Percentiles rank a stretch among this genome's conserved stretches.
Conservation (phyloP, 2,888 invertebrate species). For the Drosophila stalkeri region DNA sequence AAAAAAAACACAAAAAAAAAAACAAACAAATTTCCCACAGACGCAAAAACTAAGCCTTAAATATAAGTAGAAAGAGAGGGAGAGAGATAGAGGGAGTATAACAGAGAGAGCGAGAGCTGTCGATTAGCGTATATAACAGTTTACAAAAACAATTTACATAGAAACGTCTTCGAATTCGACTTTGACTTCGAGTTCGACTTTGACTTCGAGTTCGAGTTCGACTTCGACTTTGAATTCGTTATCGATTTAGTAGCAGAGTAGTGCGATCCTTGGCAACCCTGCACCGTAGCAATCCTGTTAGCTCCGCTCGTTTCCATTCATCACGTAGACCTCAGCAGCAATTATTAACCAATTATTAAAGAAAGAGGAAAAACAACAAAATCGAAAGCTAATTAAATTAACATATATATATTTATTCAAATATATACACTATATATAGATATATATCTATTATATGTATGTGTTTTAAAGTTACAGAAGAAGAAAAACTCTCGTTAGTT, state of each 20-base stretch:
- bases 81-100: slow-evolving; percentile 4
- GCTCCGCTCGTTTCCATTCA: slow-evolving; percentile 35
- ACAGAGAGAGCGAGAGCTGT: slow-evolving; percentile 30
- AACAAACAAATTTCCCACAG: slow-evolving; percentile 23
- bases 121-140: slow-evolving; percentile 49
- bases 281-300: not conserved
- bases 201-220: not conserved
- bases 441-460: slow-evolving; percentile 40
- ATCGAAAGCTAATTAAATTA: slow-evolving; percentile 31
- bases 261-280: slow-evolving; percentile 36
- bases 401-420: slow-evolving; percentile 22
- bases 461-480: slow-evolving; percentile 39
- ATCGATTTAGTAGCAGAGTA: slow-evolving; percentile 48
- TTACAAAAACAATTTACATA: slow-evolving; percentile 20
- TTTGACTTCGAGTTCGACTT: not conserved
- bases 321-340: slow-evolving; percentile 59
- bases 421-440: slow-evolving; percentile 24
- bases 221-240: not conserved
- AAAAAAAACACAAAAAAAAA: slow-evolving; percentile 2
- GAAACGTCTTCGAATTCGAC: slow-evolving; percentile 1
- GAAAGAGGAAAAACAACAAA: slow-evolving; percentile 1
- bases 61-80: slow-evolving; percentile 46
- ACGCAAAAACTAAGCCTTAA: slow-evolving; percentile 38
- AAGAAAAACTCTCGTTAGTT: slow-evolving; percentile 48
- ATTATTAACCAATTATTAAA: slow-evolving; percentile 50